Evolutionary conservation across 2,888 invertebrate genomes (phyloP).

Genomic region (Erebia aethiops): DNA sequence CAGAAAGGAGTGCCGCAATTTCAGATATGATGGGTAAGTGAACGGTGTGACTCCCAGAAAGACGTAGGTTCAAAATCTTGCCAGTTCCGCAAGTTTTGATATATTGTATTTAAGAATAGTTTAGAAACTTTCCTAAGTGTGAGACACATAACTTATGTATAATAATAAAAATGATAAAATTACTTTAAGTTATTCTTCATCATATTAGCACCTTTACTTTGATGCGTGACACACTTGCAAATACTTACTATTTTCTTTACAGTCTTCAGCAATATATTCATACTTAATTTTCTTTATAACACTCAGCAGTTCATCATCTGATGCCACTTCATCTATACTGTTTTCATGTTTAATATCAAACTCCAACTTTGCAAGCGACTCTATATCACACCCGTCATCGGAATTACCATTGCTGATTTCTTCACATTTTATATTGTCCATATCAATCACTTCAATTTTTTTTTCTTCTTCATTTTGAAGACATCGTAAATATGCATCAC

Average conservation of each 20-base stretch:
- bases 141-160: no score
- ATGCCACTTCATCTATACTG: constrained; percentile 45
- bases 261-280: constrained; percentile 51
- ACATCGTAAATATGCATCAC: constrained; percentile 55
- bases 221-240: not conserved
- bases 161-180: no score
- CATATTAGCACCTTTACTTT: no score
- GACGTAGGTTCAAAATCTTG: no score
- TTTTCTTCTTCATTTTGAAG: constrained; percentile 38
- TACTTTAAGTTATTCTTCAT: no score
- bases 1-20: no score
- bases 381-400: constrained; percentile 30
- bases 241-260: constrained; percentile 54
- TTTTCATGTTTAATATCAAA: constrained; percentile 45
- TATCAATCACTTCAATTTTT: constrained; percentile 44
- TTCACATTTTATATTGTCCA: constrained; percentile 39
- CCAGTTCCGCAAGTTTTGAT: no score
- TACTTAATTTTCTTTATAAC: constrained; percentile 54
- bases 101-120: no score
- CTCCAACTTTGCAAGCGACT: constrained; percentile 29
- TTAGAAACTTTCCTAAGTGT: no score
- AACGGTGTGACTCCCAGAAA: no score
- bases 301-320: constrained; percentile 67
- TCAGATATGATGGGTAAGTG: no score
- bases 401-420: constrained; percentile 25